Base-by-base conservation (phyloP, 2,888 invertebrate species). In the Zelleria hepariella region DNA sequence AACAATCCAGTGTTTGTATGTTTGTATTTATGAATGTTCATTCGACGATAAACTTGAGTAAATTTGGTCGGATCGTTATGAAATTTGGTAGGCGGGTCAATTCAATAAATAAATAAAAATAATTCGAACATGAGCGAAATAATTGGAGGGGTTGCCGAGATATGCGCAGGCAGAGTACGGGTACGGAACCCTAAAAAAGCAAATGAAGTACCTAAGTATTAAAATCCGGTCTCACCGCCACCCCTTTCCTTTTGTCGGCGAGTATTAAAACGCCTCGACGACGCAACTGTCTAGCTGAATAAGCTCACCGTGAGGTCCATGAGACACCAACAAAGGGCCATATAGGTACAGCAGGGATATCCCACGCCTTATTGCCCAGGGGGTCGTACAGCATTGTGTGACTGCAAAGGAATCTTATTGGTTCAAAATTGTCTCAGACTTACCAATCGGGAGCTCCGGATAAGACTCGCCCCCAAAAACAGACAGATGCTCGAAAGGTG, bases 401-500 rank as follows among this genome's bases (percentile, higher is more conserved):
- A 61, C 60, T 63, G 62, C 62, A 59, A 65, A 68, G 67, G 62
- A 67, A 42, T 68, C 67, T 67, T 65, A 85, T 85, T 85, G 85
- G 85, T 72, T 63, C 61, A 68, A 68, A 70, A 62, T 59, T 60
- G 62, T 62, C 62, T 60, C 61, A 61, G 62, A 57, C 59, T 70
- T 73, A 66, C 85, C 83, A 84, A 84, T 85, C 63, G 70, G 67
- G 68, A 58, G 61, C 63, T 59, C 58, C 62, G 72, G 82, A 82
- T 82, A 81, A 78, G 71, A 68, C 69, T 72, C 65, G 64, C 70
- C 70, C 71, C 27, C 47, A 21, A 53, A 21, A 6, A 68, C 68
- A 21, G 76, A 73, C 82, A 82, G 82, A 82, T 82, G 81, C 74
- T 74, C 60, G 68, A 70, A 78, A 77, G 75, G 72, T 80, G 80